Conservation (phyloP, 2,113 vertebrate genomes). For the Oriolus oriolus region DNA sequence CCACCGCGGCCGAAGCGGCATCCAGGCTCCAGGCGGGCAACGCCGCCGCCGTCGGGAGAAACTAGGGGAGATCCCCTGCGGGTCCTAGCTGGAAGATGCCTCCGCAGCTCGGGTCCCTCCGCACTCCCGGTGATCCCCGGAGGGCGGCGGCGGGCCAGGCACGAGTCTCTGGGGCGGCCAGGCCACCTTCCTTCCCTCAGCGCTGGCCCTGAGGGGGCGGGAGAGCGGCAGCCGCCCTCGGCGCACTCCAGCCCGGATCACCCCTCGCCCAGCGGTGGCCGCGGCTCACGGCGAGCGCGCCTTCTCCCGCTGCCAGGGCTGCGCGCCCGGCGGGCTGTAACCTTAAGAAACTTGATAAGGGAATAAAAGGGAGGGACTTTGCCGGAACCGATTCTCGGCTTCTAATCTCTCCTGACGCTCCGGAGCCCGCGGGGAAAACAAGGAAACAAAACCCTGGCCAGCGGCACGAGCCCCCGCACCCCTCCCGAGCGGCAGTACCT, state of each 20-base stretch:
- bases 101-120: background rate
- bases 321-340: background rate
- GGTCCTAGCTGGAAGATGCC: background rate
- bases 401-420: background rate
- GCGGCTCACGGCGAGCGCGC: background rate
- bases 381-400: background rate
- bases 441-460: background rate
- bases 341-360: constrained; percentile 46
- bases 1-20: background rate
- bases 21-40: background rate
- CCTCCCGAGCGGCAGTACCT: background rate
- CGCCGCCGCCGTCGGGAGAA: background rate
- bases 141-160: background rate
- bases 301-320: background rate
- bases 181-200: background rate
- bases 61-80: background rate
- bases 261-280: background rate
- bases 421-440: background rate
- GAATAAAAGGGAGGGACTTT: background rate
- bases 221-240: background rate
- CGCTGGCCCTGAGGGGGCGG: background rate
- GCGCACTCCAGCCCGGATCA: too few relatives aligned
- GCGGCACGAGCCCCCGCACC: background rate
- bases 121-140: background rate
- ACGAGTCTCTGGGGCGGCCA: background rate